Conservation (phyloP, 2,113 vertebrate species). For the Puma concolor region DNA sequence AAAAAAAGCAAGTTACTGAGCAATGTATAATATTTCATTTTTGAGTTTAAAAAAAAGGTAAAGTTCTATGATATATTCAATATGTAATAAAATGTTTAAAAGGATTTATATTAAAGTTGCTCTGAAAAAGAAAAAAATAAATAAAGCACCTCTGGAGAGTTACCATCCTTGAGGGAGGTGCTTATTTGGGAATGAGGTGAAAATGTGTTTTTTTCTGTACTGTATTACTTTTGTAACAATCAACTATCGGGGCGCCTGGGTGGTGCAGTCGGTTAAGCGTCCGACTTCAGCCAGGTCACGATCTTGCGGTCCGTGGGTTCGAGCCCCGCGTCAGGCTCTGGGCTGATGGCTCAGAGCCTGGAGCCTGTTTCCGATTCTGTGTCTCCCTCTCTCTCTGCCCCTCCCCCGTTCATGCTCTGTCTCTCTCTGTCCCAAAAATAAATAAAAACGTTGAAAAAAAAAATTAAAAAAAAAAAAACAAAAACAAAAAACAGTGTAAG, state of each 20-base stretch:
- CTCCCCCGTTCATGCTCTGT: no score
- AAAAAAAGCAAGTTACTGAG: not conserved
- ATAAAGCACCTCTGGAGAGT: not conserved
- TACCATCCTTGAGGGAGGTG: not conserved
- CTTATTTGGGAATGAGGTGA: not conserved
- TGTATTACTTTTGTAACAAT: not conserved
- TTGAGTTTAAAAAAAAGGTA: not conserved
- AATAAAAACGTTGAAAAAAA: no score
- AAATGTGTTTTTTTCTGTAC: not conserved
- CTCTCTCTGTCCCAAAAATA: no score
- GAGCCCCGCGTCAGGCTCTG: no score
- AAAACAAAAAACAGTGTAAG: not conserved
- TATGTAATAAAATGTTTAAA: not conserved
- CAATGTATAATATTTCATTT: not conserved
- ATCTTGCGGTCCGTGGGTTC: no score
- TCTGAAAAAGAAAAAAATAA: not conserved
- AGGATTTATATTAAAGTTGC: not conserved
- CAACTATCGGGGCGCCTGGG: no score
- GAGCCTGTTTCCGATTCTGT: no score
- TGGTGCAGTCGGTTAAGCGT: no score
- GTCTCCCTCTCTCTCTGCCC: no score
- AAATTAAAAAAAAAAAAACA: no score
- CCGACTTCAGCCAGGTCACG: no score
- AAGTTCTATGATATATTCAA: not conserved
- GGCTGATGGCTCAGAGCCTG: no score